Evolutionary conservation across 2,113 vertebrate species (phyloP).

Genomic region (Hoplias malabaricus): DNA sequence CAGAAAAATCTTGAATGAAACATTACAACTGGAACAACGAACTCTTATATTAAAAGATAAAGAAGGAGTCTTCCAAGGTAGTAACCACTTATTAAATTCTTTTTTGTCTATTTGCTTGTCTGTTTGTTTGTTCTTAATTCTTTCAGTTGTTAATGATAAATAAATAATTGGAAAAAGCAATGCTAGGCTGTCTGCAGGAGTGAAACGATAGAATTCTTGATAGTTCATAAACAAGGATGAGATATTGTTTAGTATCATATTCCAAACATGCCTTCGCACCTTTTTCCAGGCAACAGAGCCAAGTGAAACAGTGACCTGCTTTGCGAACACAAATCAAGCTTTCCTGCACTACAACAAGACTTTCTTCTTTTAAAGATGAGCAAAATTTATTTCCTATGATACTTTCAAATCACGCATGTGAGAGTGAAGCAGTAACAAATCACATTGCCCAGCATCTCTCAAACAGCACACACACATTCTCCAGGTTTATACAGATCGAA

Average conservation of each 20-base stretch:
- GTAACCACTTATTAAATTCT: too few species aligned
- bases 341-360: conserved; percentile 17
- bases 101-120: too few species aligned
- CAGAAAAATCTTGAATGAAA: too few species aligned
- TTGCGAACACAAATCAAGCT: conserved; percentile 53
- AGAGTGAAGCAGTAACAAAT: background rate
- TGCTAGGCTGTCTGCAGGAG: conserved; percentile 8
- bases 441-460: background rate
- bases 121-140: too few species aligned
- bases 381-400: background rate
- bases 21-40: too few species aligned
- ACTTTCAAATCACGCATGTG: conserved; percentile 3
- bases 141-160: too few species aligned
- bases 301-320: conserved; percentile 40
- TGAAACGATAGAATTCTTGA: conserved; percentile 1
- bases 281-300: conserved; percentile 16
- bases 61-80: too few species aligned
- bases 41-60: too few species aligned
- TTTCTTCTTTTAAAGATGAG: background rate
- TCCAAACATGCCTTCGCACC: conserved; percentile 27
- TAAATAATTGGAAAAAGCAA: too few species aligned
- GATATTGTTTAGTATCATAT: conserved; percentile 12
- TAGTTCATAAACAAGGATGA: conserved; percentile 15
- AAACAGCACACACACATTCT: background rate
- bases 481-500: background rate